A percentile compares a stretch with the other conserved stretches of the same genome.
Conservation (phyloP, 1,140 invertebrate species). For the Daktulosphaira vitifoliae region DNA sequence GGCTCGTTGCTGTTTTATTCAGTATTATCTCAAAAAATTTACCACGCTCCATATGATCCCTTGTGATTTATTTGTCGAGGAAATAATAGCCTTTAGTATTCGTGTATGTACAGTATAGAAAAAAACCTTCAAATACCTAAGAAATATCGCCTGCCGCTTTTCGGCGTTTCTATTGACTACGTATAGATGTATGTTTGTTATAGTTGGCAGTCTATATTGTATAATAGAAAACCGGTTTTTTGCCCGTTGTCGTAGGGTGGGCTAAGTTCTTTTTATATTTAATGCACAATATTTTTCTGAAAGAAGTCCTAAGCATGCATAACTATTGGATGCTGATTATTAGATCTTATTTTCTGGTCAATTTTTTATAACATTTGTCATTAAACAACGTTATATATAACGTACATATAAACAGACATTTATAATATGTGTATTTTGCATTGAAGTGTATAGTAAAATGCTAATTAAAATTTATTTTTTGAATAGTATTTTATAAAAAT, state of each 20-base stretch:
- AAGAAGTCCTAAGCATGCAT: neutral
- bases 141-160: conserved; percentile 30
- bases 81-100: conserved; percentile 31
- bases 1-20: no score
- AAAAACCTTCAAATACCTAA: conserved; percentile 25
- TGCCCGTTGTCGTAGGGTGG: conserved; percentile 22
- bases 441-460: no score
- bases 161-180: conserved; percentile 32
- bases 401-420: no score
- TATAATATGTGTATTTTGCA: no score
- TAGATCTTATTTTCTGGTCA: no score
- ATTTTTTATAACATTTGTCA: no score
- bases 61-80: conserved; percentile 30
- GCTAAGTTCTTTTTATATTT: conserved; percentile 18
- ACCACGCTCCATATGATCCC: conserved; percentile 33
- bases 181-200: neutral
- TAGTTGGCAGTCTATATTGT: neutral
- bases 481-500: no score
- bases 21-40: conserved; percentile 28
- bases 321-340: conserved; percentile 14
- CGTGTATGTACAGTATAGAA: neutral
- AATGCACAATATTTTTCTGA: conserved; percentile 16
- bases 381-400: no score
- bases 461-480: no score
- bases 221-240: conserved; percentile 28